A percentile compares a stretch with the other conserved stretches of the same genome.
These are phyloP conservation scores for Prostheceraeus crozeri DNA, from an alignment of 2,888 invertebrate genomes.

Conservation along the genomic window DNA sequence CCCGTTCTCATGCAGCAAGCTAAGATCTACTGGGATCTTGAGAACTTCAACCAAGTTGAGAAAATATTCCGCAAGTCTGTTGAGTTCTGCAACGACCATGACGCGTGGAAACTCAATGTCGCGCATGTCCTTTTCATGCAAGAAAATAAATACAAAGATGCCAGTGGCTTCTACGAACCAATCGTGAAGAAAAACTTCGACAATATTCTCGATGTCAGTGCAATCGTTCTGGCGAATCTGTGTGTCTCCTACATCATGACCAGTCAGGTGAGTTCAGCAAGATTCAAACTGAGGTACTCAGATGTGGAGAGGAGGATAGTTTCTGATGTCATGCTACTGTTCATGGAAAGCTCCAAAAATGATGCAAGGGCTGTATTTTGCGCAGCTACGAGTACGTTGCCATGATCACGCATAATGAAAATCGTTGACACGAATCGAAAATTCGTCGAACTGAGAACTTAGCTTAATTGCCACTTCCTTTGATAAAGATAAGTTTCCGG, in stretches of 20 bases:
- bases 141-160: slow-evolving; percentile 94
- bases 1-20: slow-evolving; percentile 99
- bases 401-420: no score
- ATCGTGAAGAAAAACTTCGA: slow-evolving; percentile 88
- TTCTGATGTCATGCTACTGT: no score
- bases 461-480: no score
- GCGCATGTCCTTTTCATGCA: slow-evolving; percentile 99
- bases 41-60: slow-evolving; percentile 77
- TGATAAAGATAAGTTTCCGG: no score
- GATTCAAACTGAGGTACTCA: no score
- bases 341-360: no score
- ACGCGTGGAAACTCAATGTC: slow-evolving; percentile 91
- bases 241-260: slow-evolving; percentile 99
- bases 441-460: no score
- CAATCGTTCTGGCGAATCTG: slow-evolving; percentile 93
- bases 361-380: no score
- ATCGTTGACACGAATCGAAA: no score
- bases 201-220: slow-evolving; percentile 80
- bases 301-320: no score
- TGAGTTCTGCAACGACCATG: slow-evolving; percentile 94
- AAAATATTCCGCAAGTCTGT: slow-evolving; percentile 91
- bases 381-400: no score
- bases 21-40: slow-evolving; percentile 94
- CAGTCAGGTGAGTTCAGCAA: slow-evolving; percentile 64
- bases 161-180: slow-evolving; percentile 93